Evolutionary conservation across 2,797 vertebrate species (phyloP).

Genomic region (Peromyscus aztecus): DNA sequence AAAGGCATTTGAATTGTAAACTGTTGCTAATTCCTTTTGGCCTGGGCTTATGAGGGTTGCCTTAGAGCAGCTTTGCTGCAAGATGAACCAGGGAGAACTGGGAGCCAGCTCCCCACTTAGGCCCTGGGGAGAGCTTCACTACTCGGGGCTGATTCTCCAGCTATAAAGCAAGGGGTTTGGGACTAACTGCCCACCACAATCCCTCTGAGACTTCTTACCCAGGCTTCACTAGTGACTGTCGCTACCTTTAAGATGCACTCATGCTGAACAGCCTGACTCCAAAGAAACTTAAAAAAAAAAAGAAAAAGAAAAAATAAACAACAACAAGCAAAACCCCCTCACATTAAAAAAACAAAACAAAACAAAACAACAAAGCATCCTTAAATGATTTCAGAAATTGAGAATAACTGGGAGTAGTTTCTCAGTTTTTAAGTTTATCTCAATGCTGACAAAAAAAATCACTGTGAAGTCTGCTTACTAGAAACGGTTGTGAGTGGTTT

Average conservation of each 20-base stretch:
- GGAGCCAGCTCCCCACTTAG: not conserved
- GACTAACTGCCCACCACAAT: not conserved
- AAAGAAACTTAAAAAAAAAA: constrained; percentile 42
- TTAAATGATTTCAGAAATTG: not conserved
- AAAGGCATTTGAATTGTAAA: constrained; percentile 34
- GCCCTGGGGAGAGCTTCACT: constrained; percentile 2
- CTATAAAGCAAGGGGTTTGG: not conserved
- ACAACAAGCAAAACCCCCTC: not conserved
- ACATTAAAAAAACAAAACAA: not conserved
- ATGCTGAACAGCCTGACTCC: constrained; percentile 37
- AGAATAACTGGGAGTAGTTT: constrained; percentile 22
- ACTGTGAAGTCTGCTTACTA: not conserved
- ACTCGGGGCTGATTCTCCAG: not conserved
- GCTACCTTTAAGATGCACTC: constrained; percentile 16
- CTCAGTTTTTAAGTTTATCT: not conserved
- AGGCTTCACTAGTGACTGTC: not conserved
- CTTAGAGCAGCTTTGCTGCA: not conserved
- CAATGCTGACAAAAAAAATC: not conserved
- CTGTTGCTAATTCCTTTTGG: not conserved
- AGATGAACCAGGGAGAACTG: not conserved
- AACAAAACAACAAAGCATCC: constrained; percentile 54
- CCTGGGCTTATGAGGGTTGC: not conserved
- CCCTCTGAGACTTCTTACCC: not conserved
- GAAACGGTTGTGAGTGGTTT: not conserved
- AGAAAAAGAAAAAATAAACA: constrained; percentile 49